Percentiles rank a stretch among this genome's conserved stretches.
Conservation (phyloP, 2,888 invertebrate genomes). For the Drosophila mimica region DNA sequence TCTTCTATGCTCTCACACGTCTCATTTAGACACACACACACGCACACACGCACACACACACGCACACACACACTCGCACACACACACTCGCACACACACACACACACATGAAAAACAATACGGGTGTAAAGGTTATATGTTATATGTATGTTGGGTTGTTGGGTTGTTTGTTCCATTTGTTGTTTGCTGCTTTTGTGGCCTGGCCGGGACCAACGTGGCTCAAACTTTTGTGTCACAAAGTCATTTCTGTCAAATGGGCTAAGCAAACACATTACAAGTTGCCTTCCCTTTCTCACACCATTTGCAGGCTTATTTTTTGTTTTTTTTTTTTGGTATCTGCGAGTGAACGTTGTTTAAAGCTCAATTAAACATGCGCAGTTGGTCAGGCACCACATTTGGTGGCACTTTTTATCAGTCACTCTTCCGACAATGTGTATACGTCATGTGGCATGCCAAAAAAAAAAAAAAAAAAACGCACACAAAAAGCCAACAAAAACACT, state of each 20-base stretch:
- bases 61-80: background rate
- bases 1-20: constrained; percentile 35
- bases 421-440: background rate
- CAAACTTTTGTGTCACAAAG: constrained; percentile 54
- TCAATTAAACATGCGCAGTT: constrained; percentile 23
- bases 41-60: constrained; percentile 4
- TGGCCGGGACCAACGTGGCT: constrained; percentile 25
- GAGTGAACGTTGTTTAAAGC: constrained; percentile 38
- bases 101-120: constrained; percentile 25
- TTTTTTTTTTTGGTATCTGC: background rate
- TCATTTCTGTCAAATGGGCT: constrained; percentile 58
- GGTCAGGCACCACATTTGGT: constrained; percentile 21
- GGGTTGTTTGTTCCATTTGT: constrained; percentile 39
- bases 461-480: background rate
- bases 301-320: background rate
- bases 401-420: constrained; percentile 14
- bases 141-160: constrained; percentile 13
- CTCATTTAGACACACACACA: constrained; percentile 18
- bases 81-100: background rate
- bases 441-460: constrained; percentile 8
- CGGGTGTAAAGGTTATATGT: constrained; percentile 58
- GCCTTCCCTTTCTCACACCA: background rate
- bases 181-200: constrained; percentile 19
- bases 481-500: too few species aligned
- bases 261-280: constrained; percentile 58